Percentiles rank a stretch among this genome's conserved stretches.
phyloP scores from a whole-genome alignment of 2,888 invertebrate genomes.

The Biston stratarius region DNA sequence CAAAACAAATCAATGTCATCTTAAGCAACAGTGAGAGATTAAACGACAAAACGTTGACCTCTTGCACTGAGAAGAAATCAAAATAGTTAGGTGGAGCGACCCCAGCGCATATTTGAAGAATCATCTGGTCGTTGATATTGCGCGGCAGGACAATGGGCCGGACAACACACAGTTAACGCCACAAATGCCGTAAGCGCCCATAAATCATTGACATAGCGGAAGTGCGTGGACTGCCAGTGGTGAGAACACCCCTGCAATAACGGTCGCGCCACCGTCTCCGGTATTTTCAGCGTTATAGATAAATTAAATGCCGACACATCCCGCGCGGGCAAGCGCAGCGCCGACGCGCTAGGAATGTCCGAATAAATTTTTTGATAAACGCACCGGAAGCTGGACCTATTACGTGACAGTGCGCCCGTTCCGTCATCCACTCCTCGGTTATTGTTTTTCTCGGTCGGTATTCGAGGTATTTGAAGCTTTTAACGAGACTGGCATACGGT shows the following conservation, averaged over 20 bases:
- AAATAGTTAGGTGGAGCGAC: conserved; percentile 68
- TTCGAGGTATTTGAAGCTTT: conserved; percentile 75
- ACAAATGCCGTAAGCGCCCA: conserved; percentile 68
- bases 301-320: conserved; percentile 84
- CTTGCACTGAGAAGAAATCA: conserved; percentile 74
- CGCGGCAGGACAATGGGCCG: conserved; percentile 70
- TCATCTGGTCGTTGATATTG: conserved; percentile 77
- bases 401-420: conserved; percentile 81
- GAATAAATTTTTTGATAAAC: conserved; percentile 84
- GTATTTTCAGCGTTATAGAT: conserved; percentile 82
- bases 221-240: conserved; percentile 74
- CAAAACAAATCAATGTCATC: conserved; percentile 62
- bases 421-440: conserved; percentile 72
- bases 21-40: conserved; percentile 65
- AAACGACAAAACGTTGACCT: conserved; percentile 64
- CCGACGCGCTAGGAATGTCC: conserved; percentile 79
- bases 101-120: conserved; percentile 77
- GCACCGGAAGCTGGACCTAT: conserved; percentile 82
- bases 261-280: conserved; percentile 72
- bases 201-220: conserved; percentile 86
- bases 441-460: conserved; percentile 80
- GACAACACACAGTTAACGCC: conserved; percentile 79
- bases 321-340: conserved; percentile 69
- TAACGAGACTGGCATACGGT: conserved; percentile 75
- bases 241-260: conserved; percentile 73